A percentile compares a stretch with the other conserved stretches of the same genome.
phyloP scores from a whole-genome alignment of 2,113 vertebrate genomes.

The Phyllostomus discolor region DNA sequence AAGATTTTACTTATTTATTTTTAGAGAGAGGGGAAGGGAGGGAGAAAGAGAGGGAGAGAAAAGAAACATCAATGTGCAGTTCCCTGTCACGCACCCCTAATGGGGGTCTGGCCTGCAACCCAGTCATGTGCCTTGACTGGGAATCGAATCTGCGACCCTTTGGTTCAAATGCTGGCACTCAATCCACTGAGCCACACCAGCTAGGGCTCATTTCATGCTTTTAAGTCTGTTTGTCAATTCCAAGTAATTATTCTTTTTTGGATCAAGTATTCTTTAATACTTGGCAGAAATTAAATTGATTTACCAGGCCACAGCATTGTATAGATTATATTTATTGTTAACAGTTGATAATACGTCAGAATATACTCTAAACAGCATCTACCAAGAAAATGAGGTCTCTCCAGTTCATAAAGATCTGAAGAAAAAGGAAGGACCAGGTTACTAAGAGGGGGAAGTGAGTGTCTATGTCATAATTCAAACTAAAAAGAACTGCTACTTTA shows the following conservation, averaged over 20 bases:
- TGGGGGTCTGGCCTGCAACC: no score
- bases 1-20: no score
- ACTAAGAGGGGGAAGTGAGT: background rate
- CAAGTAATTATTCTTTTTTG: background rate
- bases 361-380: background rate
- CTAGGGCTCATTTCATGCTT: background rate
- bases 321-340: background rate
- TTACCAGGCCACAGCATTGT: background rate
- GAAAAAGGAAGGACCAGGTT: conserved; percentile 46
- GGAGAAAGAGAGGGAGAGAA: no score
- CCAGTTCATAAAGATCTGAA: background rate
- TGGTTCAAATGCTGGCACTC: no score
- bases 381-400: background rate
- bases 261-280: background rate
- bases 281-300: background rate
- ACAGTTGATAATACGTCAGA: background rate
- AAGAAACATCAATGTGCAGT: no score
- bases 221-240: background rate
- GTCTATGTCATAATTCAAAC: conserved; percentile 25
- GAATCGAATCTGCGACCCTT: no score
- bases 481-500: background rate
- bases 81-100: no score
- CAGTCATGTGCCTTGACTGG: no score
- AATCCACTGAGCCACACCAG: no score
- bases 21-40: no score